phyloP scores from a whole-genome alignment of 2,113 vertebrate species.

The Mandrillus leucophaeus region DNA sequence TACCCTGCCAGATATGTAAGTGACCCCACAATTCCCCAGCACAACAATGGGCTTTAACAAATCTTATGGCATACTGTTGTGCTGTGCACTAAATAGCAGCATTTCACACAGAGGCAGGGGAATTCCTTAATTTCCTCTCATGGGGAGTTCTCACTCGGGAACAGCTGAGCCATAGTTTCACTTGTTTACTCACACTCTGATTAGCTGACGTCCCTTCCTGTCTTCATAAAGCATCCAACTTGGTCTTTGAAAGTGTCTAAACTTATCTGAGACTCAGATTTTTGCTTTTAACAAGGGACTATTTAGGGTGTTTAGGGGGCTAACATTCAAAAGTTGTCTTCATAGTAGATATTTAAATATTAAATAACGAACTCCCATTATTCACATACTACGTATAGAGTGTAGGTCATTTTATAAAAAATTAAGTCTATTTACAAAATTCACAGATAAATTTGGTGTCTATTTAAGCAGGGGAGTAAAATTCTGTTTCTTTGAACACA shows the following conservation, averaged over 20 bases:
- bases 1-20: neutral
- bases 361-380: neutral
- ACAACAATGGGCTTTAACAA: neutral
- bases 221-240: accelerated
- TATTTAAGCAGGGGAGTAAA: neutral
- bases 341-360: neutral
- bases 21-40: neutral
- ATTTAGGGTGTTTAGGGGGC: too few relatives aligned
- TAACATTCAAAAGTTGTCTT: neutral
- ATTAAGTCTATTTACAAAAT: neutral
- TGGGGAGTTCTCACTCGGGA: neutral
- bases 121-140: neutral
- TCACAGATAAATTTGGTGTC: neutral
- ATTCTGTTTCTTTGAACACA: too few relatives aligned
- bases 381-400: neutral
- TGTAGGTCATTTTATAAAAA: neutral
- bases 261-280: neutral
- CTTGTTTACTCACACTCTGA: neutral
- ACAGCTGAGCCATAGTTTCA: accelerated
- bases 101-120: neutral
- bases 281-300: neutral
- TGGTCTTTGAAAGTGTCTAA: neutral
- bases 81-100: neutral
- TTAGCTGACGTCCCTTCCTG: neutral
- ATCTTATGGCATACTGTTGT: accelerated